Percentiles rank a stretch among this genome's conserved stretches.
These are phyloP conservation scores for Parasteatoda tepidariorum DNA, from an alignment of 1,140 invertebrate species.

Conservation along the genomic window DNA sequence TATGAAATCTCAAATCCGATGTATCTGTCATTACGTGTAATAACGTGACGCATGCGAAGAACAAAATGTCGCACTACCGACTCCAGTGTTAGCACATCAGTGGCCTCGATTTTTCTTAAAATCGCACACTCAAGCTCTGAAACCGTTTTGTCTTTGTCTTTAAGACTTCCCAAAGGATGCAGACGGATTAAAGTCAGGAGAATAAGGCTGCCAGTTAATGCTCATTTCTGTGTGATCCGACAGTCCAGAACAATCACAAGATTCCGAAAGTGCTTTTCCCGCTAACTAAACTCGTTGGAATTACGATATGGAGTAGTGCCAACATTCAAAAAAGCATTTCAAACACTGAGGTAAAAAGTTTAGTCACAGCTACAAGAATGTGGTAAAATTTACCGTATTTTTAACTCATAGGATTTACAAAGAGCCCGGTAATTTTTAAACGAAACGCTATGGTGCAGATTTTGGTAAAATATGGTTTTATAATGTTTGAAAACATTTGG, in stretches of 20 bases:
- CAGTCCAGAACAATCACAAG: background rate
- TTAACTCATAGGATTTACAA: no score
- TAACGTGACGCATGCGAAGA: background rate
- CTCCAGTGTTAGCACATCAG: background rate
- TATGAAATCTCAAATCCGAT: slow-evolving; percentile 12
- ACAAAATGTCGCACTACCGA: background rate
- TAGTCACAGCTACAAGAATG: no score
- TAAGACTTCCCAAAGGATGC: background rate
- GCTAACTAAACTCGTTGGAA: background rate
- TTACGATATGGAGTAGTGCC: background rate
- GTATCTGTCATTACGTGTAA: background rate
- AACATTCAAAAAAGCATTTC: background rate
- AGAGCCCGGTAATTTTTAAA: no score
- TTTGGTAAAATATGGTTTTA: no score
- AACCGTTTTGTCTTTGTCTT: background rate
- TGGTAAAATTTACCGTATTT: no score
- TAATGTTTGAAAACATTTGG: no score
- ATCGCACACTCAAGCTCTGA: background rate
- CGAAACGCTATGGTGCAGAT: no score
- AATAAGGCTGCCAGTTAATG: background rate
- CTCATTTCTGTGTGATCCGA: background rate
- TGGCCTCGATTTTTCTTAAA: background rate
- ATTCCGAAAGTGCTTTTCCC: background rate
- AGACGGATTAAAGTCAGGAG: background rate
- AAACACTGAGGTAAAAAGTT: no score